Evolutionary conservation across 2,113 vertebrate species (phyloP).

Genomic region (Rynchops niger): DNA sequence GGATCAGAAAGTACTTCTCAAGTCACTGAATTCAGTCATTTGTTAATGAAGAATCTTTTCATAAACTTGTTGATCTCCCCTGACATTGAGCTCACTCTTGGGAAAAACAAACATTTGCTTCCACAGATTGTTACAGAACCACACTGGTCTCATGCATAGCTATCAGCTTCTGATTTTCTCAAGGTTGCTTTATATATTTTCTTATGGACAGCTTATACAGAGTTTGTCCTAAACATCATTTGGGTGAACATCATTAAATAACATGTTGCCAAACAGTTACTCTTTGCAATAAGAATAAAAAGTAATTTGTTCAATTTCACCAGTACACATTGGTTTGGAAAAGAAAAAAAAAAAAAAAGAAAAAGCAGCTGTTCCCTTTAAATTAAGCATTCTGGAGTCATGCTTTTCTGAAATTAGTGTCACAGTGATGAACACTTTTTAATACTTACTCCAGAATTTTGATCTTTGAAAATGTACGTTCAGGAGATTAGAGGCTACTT

Average conservation of each 20-base stretch:
- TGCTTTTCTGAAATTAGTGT: not conserved
- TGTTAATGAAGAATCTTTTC: not conserved
- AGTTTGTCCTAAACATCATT: not conserved
- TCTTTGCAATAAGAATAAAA: not conserved
- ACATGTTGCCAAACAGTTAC: not conserved
- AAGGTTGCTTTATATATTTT: not conserved
- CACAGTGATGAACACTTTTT: not conserved
- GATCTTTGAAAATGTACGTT: not conserved
- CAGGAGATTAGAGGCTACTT: not conserved
- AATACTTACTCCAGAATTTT: not conserved
- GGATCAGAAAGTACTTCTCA: not conserved
- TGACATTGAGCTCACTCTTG: not conserved
- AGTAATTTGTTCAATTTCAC: not conserved
- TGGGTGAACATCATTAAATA: not conserved
- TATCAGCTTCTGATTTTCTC: not conserved
- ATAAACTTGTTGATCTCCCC: not conserved
- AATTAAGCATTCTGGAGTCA: not conserved
- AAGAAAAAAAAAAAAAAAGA: not conserved
- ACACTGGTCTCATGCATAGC: not conserved
- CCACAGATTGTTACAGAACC: not conserved
- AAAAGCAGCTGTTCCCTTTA: not conserved
- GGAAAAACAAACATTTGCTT: not conserved
- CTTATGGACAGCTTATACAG: not conserved
- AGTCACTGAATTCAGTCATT: not conserved
- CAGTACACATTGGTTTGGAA: not conserved